Base-by-base conservation (phyloP, 2,113 vertebrate genomes). In the Thryonomys swinderianus region DNA sequence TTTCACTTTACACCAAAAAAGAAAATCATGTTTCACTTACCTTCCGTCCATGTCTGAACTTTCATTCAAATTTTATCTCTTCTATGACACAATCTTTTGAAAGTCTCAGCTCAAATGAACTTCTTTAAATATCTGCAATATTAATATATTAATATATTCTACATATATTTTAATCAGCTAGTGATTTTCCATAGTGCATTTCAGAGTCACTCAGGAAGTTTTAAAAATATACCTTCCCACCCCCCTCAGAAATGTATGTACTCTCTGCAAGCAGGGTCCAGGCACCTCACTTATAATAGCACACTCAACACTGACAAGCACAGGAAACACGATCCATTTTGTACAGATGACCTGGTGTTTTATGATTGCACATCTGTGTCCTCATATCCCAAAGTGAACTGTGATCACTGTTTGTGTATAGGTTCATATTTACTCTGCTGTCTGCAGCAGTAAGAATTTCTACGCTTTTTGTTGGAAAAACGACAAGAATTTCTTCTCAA, bases 51-150 rank as follows among this genome's bases (percentile, higher is more conserved):
- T 34, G 48, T 78, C 13, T 79, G 66, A 74, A 14, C 25, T 91
- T 92, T 82, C 45, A 73, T 81, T 92, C 37, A 94, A 90, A 86
- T 79, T 11, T 67, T 30, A 79, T 82, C 6, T 95, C 27, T 95
- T 95, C 90, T 81, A 20, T 53, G 48, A 91, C n/a, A 53, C 0
- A 45, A 42, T 83, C 25, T 78, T 37, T 80, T 74, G 12, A 66
- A 85, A 87, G 51, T 64, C 5, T 18, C 34, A 80, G 62, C 2
- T 8, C 40, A 67, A 76, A 80, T 79, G 40, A 76, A 90, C 27
- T 96, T 90, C 88, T 69, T 74, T 90, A 76, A 57, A 2, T 83
- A 53, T 57, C 27, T 95, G 62, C 48, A 83, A 78, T 94, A 86
- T 95, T 95, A 93, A 57, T 42, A 82, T 73, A 34, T 62, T 34